Percentiles rank a stretch among this genome's conserved stretches.
phyloP scores from a whole-genome alignment of 2,797 vertebrate species.

The Spinus pinus region DNA sequence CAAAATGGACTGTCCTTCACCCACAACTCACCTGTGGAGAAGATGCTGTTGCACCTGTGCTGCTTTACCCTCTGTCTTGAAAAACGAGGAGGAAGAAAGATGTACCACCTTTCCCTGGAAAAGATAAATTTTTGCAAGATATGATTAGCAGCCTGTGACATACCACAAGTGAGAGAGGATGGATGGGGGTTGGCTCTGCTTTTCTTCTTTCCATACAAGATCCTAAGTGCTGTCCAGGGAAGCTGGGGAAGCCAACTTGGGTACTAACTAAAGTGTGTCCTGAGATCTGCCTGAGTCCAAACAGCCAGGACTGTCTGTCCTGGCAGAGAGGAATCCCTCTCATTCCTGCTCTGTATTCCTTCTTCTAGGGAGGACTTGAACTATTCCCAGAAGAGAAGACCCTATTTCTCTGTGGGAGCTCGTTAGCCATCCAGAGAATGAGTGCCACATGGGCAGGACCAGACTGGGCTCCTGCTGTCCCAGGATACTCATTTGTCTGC shows the following conservation, averaged over 20 bases:
- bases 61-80: not conserved
- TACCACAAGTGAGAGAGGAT: not conserved
- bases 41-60: not conserved
- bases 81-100: not conserved
- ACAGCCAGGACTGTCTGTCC: not conserved
- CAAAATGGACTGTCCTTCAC: not conserved
- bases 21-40: not conserved
- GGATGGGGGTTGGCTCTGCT: not conserved
- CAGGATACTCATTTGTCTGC: not conserved
- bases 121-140: not conserved
- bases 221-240: not conserved
- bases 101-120: not conserved
- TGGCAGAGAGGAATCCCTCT: not conserved
- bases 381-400: not conserved
- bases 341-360: not conserved
- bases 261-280: not conserved
- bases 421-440: not conserved
- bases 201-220: not conserved
- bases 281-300: rapidly evolving
- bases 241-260: not conserved
- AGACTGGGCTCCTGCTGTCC: not conserved
- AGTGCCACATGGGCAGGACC: not conserved
- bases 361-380: not conserved
- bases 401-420: not conserved
- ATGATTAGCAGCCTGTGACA: not conserved